Base-by-base conservation (phyloP, 1,140 invertebrate species). In the Euglossa dilemma region DNA sequence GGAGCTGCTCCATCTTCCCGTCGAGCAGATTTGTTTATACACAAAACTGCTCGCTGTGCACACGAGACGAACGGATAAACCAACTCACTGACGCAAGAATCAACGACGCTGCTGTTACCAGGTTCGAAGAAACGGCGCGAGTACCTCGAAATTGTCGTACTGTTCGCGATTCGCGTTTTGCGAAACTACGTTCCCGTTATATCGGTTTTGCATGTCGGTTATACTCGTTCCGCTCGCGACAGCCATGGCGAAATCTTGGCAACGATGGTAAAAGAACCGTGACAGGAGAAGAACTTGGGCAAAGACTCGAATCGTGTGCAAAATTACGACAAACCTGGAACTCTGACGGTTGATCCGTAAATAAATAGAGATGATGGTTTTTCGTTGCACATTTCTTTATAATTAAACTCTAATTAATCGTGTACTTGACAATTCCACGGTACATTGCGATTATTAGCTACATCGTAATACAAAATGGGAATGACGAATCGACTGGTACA, bases 261-360 rank as follows among this genome's bases (percentile, higher is more conserved):
- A 84, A 56, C 59, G 80, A 54, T 28, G 16, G 50, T 63, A 36
- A 87, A 81, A 59, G 56, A n/a, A 59, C 50, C 63, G 57, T 64
- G 20, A 36, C 52, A 56, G 25, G 47, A 70, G 54, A 52, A 59
- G 25, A 54, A 8, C 11, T 6, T 36, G 11, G 36, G 12, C 73
- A 25, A 56, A 57, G 20, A 20, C 47, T 76, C 66, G 54, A 25
- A 9, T 73, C 70, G 69, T 36, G 63, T 14, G 7, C 50, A 25
- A 18, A 54, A 14, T 45, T 56, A 25, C 50, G 45, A 50, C 14
- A 2, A 23, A 47, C 47, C 28, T 52, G 45, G 28, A 66, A 76
- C 54, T 54, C 12, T 16, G 28, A 52, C 9, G 47, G 6, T 56
- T n/a, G 7, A 72, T 28, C 43, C 14, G 8, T 36, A n/a, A 43